These are phyloP conservation scores for Acipenser transmontanus DNA, from an alignment of 2,797 vertebrate genomes.

Conservation along the genomic window DNA sequence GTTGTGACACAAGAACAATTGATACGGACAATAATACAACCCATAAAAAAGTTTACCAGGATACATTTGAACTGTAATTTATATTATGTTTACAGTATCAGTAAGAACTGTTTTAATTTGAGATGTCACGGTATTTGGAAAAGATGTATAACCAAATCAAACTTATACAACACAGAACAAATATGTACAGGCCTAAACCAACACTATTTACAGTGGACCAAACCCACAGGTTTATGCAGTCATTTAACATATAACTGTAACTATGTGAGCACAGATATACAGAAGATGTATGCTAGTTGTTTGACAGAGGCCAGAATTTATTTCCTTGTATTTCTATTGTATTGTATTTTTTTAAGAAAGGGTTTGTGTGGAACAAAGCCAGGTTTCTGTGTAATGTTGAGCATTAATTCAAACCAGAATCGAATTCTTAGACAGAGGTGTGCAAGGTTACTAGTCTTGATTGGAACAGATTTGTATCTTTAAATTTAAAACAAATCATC, in stretches of 20 bases:
- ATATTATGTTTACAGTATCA: no score
- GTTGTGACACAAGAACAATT: no score
- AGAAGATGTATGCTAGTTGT: not conserved
- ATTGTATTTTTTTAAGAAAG: not conserved
- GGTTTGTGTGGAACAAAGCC: not conserved
- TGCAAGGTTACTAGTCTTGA: constrained; percentile 6
- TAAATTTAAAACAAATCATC: constrained; percentile 5
- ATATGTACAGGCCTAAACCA: no score
- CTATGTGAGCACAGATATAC: not conserved
- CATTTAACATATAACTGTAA: not conserved
- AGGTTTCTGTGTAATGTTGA: not conserved
- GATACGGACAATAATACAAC: no score
- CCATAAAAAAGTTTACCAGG: no score
- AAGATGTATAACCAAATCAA: no score
- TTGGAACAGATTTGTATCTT: not conserved
- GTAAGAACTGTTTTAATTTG: no score
- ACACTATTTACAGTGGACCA: not conserved
- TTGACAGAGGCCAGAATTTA: not conserved
- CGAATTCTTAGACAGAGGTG: not conserved
- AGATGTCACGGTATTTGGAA: no score
- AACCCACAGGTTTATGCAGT: not conserved
- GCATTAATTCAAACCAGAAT: not conserved
- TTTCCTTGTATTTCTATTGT: not conserved
- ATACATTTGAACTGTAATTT: no score
- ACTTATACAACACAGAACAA: no score